phyloP scores from a whole-genome alignment of 2,888 invertebrate genomes.

The Drosophila nigricruria region DNA sequence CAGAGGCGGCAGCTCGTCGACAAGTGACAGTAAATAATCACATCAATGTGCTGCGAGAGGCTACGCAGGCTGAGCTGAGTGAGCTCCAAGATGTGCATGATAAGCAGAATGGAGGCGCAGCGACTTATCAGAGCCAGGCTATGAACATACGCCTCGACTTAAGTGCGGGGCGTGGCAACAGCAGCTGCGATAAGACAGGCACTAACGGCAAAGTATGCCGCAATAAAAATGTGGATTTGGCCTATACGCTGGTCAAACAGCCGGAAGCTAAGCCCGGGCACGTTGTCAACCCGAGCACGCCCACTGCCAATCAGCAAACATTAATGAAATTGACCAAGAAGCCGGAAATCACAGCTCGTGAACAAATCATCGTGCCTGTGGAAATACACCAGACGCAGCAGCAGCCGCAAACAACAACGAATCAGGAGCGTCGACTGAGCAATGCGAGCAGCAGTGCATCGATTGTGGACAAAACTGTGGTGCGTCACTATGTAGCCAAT shows the following conservation, averaged over 20 bases:
- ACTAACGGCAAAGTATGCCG: constrained; percentile 80
- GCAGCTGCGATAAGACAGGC: constrained; percentile 77
- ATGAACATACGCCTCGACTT: constrained; percentile 81
- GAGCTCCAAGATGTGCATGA: constrained; percentile 34
- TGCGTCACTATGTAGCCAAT: constrained; percentile 88
- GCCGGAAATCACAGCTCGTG: constrained; percentile 43
- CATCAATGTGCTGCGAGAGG: constrained; percentile 76
- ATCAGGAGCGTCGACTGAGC: constrained; percentile 64
- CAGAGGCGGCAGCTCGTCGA: constrained; percentile 22
- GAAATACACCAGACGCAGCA: constrained; percentile 67
- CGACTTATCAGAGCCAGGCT: constrained; percentile 77
- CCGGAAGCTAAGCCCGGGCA: constrained; percentile 39
- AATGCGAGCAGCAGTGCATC: constrained; percentile 76
- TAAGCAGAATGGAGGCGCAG: constrained; percentile 23
- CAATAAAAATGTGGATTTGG: constrained; percentile 86
- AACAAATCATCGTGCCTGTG: constrained; percentile 79
- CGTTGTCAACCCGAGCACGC: constrained; percentile 33
- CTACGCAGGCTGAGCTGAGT: constrained; percentile 14
- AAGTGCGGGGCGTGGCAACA: constrained; percentile 37
- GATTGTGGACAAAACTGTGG: constrained; percentile 85
- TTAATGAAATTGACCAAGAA: constrained; percentile 39
- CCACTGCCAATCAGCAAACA: constrained; percentile 37
- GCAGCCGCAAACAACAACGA: neutral
- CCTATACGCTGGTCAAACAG: constrained; percentile 82
- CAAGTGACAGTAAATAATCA: constrained; percentile 85